These are phyloP conservation scores for Trilocha varians DNA, from an alignment of 2,888 invertebrate species.

Conservation along the genomic window DNA sequence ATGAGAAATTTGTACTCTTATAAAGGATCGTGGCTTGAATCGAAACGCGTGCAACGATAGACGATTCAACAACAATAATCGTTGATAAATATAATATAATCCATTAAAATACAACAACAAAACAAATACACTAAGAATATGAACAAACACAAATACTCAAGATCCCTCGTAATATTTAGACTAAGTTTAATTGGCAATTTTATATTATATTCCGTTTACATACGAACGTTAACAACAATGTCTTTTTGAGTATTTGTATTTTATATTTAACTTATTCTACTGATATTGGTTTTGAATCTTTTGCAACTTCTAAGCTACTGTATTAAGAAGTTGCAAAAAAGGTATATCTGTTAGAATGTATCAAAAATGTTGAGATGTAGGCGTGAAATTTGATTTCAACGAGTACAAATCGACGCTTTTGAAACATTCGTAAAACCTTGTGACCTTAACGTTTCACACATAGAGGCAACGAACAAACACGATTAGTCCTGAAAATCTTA, in stretches of 20 bases:
- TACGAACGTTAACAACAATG: slow-evolving; percentile 34
- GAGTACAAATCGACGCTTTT: slow-evolving; percentile 24
- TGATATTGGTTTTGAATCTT: slow-evolving; percentile 17
- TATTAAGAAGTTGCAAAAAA: slow-evolving; percentile 25
- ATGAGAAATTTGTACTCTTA: slow-evolving; percentile 68
- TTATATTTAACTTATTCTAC: slow-evolving; percentile 57
- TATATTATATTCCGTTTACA: slow-evolving; percentile 26
- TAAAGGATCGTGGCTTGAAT: slow-evolving; percentile 36
- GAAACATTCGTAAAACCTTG: slow-evolving; percentile 32
- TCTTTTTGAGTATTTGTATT: slow-evolving; percentile 68
- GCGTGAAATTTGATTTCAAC: slow-evolving; percentile 53
- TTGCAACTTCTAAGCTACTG: slow-evolving; percentile 27
- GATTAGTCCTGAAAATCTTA: slow-evolving; percentile 24
- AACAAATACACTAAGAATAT: slow-evolving; percentile 53
- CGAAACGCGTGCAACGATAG: slow-evolving; percentile 23
- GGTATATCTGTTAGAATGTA: slow-evolving; percentile 22
- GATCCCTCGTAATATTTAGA: slow-evolving; percentile 24
- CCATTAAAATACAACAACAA: slow-evolving; percentile 70
- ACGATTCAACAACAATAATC: slow-evolving; percentile 49
- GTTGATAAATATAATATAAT: slow-evolving; percentile 51
- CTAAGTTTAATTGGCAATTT: slow-evolving; percentile 14
- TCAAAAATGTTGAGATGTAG: slow-evolving; percentile 33
- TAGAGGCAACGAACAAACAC: slow-evolving; percentile 6
- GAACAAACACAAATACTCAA: slow-evolving; percentile 68
- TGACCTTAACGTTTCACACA: slow-evolving; percentile 26